phyloP scores from a whole-genome alignment of 2,797 vertebrate genomes.

The Propithecus perrieri region DNA sequence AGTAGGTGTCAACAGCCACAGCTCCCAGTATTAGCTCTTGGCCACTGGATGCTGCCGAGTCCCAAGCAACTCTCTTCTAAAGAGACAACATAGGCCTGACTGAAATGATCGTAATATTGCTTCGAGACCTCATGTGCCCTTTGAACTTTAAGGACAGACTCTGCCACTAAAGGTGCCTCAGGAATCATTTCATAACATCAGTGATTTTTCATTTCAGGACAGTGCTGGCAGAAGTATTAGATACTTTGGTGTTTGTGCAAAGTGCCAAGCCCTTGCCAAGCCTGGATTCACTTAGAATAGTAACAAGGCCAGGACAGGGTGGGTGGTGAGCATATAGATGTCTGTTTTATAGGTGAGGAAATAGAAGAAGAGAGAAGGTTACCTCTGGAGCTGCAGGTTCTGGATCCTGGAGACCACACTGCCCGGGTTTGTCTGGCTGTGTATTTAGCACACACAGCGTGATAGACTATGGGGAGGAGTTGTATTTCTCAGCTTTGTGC shows the following conservation, averaged over 20 bases:
- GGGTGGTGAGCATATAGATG: not conserved
- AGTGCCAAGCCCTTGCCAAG: not conserved
- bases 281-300: not conserved
- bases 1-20: not conserved
- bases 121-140: not conserved
- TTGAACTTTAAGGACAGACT: not conserved
- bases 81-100: not conserved
- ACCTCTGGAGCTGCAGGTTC: not conserved
- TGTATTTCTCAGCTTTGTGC: not conserved
- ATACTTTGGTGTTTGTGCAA: not conserved
- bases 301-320: not conserved
- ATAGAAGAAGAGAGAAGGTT: not conserved
- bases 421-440: not conserved
- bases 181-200: not conserved
- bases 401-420: not conserved
- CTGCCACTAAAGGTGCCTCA: not conserved
- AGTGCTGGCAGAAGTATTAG: not conserved
- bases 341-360: not conserved
- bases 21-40: fast-evolving
- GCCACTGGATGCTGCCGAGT: not conserved
- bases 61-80: not conserved
- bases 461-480: not conserved
- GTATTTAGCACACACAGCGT: not conserved
- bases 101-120: not conserved
- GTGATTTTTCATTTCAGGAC: not conserved